These are phyloP conservation scores for Triplophysa bombifrons DNA, from an alignment of 2,797 vertebrate species.

Conservation along the genomic window DNA sequence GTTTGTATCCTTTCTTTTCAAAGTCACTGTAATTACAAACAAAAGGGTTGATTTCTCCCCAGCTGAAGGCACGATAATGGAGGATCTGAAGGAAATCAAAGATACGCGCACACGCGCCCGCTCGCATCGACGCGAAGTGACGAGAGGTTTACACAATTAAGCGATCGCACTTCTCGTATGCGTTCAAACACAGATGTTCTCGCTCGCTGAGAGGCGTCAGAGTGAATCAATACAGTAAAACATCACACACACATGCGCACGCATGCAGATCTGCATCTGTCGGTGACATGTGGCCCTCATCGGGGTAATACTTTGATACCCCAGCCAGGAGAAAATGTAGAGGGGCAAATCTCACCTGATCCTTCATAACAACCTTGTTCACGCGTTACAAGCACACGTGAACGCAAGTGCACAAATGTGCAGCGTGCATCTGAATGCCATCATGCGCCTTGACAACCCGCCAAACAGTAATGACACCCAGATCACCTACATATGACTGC, in stretches of 20 bases:
- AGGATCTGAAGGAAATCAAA: slow-evolving; percentile 72
- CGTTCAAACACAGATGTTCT: slow-evolving; percentile 58
- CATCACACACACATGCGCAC: slow-evolving; percentile 26
- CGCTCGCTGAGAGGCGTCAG: slow-evolving; percentile 48
- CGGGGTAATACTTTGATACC: slow-evolving; percentile 10
- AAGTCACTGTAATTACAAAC: slow-evolving; percentile 82
- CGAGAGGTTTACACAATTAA: slow-evolving; percentile 78
- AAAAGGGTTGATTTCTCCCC: slow-evolving; percentile 79
- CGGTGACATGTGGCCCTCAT: not conserved
- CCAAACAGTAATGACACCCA: slow-evolving; percentile 85
- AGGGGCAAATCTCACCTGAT: slow-evolving; percentile 15
- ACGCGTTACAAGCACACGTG: slow-evolving; percentile 4
- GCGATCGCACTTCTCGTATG: slow-evolving; percentile 57
- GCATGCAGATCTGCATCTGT: slow-evolving; percentile 1
- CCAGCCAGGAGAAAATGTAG: not conserved
- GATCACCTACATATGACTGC: slow-evolving; percentile 81
- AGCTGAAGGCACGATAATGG: slow-evolving; percentile 80
- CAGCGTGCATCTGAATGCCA: slow-evolving; percentile 76
- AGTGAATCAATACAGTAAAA: slow-evolving; percentile 29
- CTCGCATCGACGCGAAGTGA: slow-evolving; percentile 67
- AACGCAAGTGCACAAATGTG: slow-evolving; percentile 43
- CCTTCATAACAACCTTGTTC: slow-evolving; percentile 54
- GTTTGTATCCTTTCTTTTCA: slow-evolving; percentile 70
- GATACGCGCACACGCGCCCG: slow-evolving; percentile 62
- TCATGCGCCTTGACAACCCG: slow-evolving; percentile 79